Percentiles rank a stretch among this genome's conserved stretches.
Conservation (phyloP, 1,140 invertebrate species). For the Drosophila nebulosa region DNA sequence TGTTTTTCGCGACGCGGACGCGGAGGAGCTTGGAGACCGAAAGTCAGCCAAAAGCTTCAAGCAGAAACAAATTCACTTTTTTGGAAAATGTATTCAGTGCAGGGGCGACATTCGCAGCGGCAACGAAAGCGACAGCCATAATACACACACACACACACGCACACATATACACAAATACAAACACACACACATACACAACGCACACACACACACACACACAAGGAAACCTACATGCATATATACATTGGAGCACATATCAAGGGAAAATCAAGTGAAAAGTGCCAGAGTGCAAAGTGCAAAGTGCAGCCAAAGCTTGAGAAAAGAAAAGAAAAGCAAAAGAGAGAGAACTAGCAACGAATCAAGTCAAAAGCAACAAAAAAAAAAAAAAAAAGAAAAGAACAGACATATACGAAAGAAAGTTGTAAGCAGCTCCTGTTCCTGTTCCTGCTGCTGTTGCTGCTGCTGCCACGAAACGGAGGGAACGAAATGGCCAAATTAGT, state of each 20-base stretch:
- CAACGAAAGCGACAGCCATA: conserved; percentile 76
- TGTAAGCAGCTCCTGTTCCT: neutral
- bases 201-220: neutral
- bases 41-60: conserved; percentile 7
- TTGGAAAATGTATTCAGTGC: conserved; percentile 77
- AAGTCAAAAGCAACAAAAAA: neutral
- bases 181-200: neutral
- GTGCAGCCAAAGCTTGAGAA: conserved; percentile 22
- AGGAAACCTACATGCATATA: neutral
- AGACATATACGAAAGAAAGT: neutral
- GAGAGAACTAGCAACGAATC: neutral
- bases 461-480: neutral
- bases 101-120: conserved; percentile 77
- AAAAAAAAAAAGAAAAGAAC: neutral
- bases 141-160: conserved; percentile 23
- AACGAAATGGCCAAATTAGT: conserved; percentile 72
- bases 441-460: neutral
- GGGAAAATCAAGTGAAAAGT: conserved; percentile 12
- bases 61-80: conserved; percentile 65
- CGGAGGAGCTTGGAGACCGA: conserved; percentile 19
- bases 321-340: conserved; percentile 18
- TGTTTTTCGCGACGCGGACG: neutral
- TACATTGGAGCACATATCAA: neutral
- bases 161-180: conserved; percentile 6
- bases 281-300: conserved; percentile 38